Evolutionary conservation across 2,113 vertebrate species (phyloP), one percentile per base, ranked within the genome.

Genomic region (Notothenia rossii): DNA sequence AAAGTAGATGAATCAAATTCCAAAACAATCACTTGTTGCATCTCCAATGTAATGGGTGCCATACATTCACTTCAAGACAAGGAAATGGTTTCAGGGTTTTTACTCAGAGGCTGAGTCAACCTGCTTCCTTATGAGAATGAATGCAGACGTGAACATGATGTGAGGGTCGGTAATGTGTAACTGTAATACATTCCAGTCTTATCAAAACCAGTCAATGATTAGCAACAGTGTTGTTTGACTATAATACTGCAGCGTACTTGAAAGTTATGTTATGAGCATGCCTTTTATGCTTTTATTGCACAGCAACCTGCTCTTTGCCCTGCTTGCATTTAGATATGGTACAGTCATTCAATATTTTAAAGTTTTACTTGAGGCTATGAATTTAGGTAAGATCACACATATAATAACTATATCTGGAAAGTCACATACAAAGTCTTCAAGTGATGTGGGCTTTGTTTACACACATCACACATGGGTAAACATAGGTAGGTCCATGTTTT

Each of bases 121-220:
- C 17, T 48, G 22, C 55, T n/a, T 72, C 43, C 48, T 22, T 2
- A 29, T 29, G 29, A 29, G 29, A 29, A 29, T 29, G 29, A 29
- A 1, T 20, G 6, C 9, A 63, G 43, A 50, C 8, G 10, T 43
- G 18, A 56, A 68, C 25, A 58, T 69, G 70, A 29, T 53, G 6
- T 58, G 22, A 54, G 54, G 61, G 14, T 60, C 12, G 36, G 59
- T 72, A 86, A 92, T 89, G 59, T 86, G 45, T 91, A 92, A 90
- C 89, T 12, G 4, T 70, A 22, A 81, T 64, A 79, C 73, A 92
- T 92, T 89, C 82, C 84, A 67, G 10, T 82, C 75, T 92, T 94
- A 94, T 94, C 90, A 63, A 10, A 49, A 46, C 45, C n/a, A 50
- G 92, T 94, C 79, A 94, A 94, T 94, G 81, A 94, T 94, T 94